A percentile compares a stretch with the other conserved stretches of the same genome.
Conservation (phyloP, 2,113 vertebrate species). For the Narcine bancroftii region DNA sequence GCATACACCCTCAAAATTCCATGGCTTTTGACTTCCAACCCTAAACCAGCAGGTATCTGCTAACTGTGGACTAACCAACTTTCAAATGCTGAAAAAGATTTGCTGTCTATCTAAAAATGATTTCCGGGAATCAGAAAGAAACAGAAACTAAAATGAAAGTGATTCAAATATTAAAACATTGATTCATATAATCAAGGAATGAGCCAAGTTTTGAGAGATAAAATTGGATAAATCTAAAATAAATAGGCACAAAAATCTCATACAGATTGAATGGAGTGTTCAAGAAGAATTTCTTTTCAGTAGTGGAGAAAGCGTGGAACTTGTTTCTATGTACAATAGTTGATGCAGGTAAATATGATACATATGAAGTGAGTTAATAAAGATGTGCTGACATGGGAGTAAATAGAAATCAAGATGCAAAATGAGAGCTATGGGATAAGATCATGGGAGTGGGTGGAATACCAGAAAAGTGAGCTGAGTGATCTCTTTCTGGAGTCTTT, state of each 20-base stretch:
- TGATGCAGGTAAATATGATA: too few species aligned
- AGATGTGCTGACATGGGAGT: too few species aligned
- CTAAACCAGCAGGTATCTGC: too few species aligned
- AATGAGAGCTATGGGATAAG: not conserved
- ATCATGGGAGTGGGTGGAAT: not conserved
- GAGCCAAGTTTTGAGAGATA: not conserved
- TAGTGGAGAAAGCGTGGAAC: too few species aligned
- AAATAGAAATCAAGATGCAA: not conserved
- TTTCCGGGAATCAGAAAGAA: not conserved
- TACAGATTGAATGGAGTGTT: too few species aligned
- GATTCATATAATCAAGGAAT: not conserved
- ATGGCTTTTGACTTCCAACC: too few species aligned
- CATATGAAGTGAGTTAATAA: too few species aligned
- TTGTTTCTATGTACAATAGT: too few species aligned
- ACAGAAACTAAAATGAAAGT: not conserved
- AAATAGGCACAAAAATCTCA: too few species aligned
- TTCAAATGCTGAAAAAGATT: not conserved
- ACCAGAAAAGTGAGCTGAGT: not conserved
- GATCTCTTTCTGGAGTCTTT: not conserved
- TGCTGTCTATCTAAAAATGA: not conserved
- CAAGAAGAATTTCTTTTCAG: too few species aligned
- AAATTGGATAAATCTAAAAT: too few species aligned
- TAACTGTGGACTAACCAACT: not conserved
- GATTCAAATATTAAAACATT: not conserved
- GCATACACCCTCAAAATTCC: too few species aligned